Evolutionary conservation across 1,140 invertebrate species (phyloP), one percentile per base, ranked within the genome.

Genomic region (Diorhabda sublineata): DNA sequence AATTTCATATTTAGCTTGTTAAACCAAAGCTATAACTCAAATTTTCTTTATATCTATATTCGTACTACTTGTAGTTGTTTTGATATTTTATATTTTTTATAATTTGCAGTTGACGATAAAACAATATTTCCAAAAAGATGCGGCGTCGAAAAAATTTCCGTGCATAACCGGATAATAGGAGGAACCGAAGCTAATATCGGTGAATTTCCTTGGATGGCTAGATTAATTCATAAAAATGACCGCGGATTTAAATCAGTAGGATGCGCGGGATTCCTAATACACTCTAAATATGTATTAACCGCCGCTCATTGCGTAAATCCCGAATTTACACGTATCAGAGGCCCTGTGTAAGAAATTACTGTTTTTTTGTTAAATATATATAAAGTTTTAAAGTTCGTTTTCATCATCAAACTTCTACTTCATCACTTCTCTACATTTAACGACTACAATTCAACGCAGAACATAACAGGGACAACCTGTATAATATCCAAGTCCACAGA

Each of bases 301-400:
- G 86, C 86, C 42, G 85, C 83, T 5, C 86, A 87, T 76, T 87
- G 85, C 73, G 73, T 86, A 2, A 41, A 65, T 7, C 73, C 70
- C 2, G 9, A 67, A 11, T 66, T 64, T 62, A 47, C 56, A 11
- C 9, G 61, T 62, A 59, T 74, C 7, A 67, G 70, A 68, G 73
- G 73, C 26, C 67, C 61, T n/a, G 64, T 70, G 73, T 74, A 69
- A 68, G 70, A 71, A 47, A 58, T 42, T 42, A 62, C n/a, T 52
- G 9, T 26, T 26, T 26, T 52, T 52, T 52, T 6, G 47, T 4
- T 6, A 52, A 52, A 52, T 52, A 52, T 52, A 52, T 52, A 6
- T 52, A 2, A 52, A 52, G 47, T n/a, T 26, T 26, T 26, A 26
- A 26, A 26, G 26, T 26, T 26, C 26, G 26, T 26, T 26, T 26